phyloP scores from a whole-genome alignment of 2,113 vertebrate genomes.

The Bufo gargarizans region DNA sequence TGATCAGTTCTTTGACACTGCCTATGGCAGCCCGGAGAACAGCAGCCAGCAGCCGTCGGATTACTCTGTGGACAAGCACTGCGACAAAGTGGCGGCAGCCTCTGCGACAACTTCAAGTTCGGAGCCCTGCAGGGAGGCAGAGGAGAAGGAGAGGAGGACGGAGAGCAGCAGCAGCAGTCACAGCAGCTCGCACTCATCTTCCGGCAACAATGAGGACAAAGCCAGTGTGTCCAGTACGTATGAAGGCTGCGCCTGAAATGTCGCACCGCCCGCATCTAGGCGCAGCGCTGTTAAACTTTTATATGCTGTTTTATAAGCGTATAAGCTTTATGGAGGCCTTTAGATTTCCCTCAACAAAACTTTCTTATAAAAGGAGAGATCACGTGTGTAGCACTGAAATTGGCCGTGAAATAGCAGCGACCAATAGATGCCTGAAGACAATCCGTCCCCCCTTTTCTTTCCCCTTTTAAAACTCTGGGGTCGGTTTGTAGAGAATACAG shows the following conservation, averaged over 20 bases:
- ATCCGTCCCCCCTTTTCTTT: conserved; percentile 16
- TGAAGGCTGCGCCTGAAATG: conserved; percentile 85
- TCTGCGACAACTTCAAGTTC: conserved; percentile 81
- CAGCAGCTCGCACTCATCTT: conserved; percentile 94
- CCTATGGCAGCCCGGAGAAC: conserved; percentile 85
- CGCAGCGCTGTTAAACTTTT: conserved; percentile 96
- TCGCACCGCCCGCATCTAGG: conserved; percentile 81
- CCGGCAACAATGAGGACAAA: conserved; percentile 95
- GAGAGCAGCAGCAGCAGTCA: conserved; percentile 71
- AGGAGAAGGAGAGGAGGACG: conserved; percentile 78
- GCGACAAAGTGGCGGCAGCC: conserved; percentile 75
- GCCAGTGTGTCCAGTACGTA: conserved; percentile 92
- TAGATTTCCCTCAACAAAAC: conserved; percentile 97
- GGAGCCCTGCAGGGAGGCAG: conserved; percentile 80
- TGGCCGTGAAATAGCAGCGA: conserved; percentile 95
- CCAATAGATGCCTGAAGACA: conserved; percentile 74
- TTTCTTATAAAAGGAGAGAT: conserved; percentile 97
- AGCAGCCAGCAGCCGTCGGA: conserved; percentile 71
- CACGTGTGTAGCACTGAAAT: conserved; percentile 99
- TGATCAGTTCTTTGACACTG: conserved; percentile 97
- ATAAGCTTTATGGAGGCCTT: conserved; percentile 98
- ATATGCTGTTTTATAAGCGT: conserved; percentile 99
- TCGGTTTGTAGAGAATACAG: conserved; percentile 70
- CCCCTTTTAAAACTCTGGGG: conserved; percentile 63
- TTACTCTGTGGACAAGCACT: conserved; percentile 81